phyloP scores from a whole-genome alignment of 2,797 vertebrate species.

The Pangasius djambal region DNA sequence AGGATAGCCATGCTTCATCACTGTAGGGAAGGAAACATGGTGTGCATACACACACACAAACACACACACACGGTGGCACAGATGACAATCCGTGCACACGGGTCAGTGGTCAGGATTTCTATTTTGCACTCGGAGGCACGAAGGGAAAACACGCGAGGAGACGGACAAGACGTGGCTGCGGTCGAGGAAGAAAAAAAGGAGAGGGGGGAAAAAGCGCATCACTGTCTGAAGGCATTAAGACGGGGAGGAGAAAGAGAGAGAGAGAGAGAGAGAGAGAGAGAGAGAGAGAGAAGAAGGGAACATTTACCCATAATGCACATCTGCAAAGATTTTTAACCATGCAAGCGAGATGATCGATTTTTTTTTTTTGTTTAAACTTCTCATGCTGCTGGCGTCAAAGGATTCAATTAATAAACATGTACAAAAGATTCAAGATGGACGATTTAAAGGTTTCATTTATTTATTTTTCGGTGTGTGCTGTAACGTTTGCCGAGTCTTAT shows the following conservation, averaged over 20 bases:
- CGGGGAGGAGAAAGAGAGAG: too few species aligned
- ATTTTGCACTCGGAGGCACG: constrained; percentile 35
- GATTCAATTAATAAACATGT: neutral
- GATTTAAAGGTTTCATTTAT: neutral
- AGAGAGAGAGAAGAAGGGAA: neutral
- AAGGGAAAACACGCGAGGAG: neutral
- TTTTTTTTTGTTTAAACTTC: neutral
- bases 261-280: too few species aligned
- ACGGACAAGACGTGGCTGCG: neutral
- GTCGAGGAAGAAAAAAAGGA: neutral
- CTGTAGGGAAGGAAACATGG: constrained; percentile 45
- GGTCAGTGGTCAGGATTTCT: constrained; percentile 48
- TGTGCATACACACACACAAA: neutral
- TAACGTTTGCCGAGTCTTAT: neutral
- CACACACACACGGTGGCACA: neutral
- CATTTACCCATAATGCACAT: neutral
- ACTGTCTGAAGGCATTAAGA: neutral
- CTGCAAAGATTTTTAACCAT: neutral
- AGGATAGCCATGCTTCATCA: constrained; percentile 50
- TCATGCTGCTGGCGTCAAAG: neutral
- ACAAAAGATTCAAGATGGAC: neutral
- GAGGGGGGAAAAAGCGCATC: neutral
- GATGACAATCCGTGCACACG: constrained; percentile 4
- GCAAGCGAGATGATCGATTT: neutral
- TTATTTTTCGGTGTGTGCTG: neutral